Base-by-base conservation (phyloP, 2,797 vertebrate genomes). In the Sebastes melanostomus region DNA sequence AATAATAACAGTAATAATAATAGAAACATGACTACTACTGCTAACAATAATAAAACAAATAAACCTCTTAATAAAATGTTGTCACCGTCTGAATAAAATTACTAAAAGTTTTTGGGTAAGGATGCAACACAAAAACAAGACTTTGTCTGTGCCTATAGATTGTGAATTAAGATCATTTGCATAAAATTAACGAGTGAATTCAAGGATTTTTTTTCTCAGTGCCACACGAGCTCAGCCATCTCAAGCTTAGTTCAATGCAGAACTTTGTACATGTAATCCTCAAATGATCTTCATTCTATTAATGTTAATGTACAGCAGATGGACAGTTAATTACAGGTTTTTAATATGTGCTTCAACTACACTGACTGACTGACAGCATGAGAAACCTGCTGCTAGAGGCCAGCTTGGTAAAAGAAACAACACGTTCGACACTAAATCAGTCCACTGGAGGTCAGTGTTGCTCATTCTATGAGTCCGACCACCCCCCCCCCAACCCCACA, bases 381-480 rank as follows among this genome's bases (percentile, higher is more conserved):
- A 36, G 14, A 59, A 58, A 42, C 32, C 58, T 60, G 69, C 76
- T 50, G 38, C 60, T 7, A 2, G 4, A 22, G 34, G 16, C 38
- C 62, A 22, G 20, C 62, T n/a, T 30, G 14, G 34, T 32, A 10
- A 54, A 54, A 66, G 18, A 55, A 69, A 63, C 30, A 50, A 52
- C 32, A 30, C 5, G 5, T 13, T 66, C 3, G 7, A 32, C 27
- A 20, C 32, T 24, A 0, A 11, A 72, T 24, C 38, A 25, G 2
- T 20, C 89, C 95, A 93, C 90, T 93, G 92, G 95, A 95, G 94
- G 92, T 92, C 95, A 94, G 86, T 96, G 93, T 95, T 94, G 93
- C 87, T 89, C 81, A 86, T 75, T 73, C 50, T 70, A 89, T 78
- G 5, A 77, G n/a, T 7, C 1, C 18, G 56, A 32, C 59, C 42